phyloP scores from a whole-genome alignment of 2,797 vertebrate genomes.

The Botia kubotai region DNA sequence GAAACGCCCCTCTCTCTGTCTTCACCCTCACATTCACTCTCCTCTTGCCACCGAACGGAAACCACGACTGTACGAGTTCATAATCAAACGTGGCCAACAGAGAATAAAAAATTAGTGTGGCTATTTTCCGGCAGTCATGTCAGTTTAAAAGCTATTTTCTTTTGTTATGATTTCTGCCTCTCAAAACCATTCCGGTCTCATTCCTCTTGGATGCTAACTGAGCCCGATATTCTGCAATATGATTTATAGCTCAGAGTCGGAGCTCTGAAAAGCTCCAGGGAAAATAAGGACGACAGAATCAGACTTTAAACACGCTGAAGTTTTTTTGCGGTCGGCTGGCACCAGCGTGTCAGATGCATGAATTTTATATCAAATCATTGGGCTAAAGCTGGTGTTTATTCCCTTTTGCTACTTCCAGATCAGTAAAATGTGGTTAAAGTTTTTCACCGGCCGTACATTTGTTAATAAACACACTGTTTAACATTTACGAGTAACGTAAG shows the following conservation, averaged over 20 bases:
- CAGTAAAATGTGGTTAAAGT: constrained; percentile 3
- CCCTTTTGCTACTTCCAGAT: constrained; percentile 16
- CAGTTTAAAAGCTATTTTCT: constrained; percentile 28
- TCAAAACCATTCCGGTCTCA: constrained; percentile 37
- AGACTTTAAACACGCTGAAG: constrained; percentile 46
- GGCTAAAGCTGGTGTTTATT: constrained; percentile 10
- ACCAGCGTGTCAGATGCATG: constrained; percentile 12
- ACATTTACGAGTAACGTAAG: neutral
- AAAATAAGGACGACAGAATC: constrained; percentile 50
- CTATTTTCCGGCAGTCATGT: constrained; percentile 9
- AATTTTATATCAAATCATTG: constrained; percentile 13
- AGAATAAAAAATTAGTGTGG: neutral
- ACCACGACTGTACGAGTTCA: constrained; percentile 6
- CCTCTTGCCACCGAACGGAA: neutral
- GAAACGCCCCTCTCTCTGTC: neutral
- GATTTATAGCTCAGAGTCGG: constrained; percentile 36
- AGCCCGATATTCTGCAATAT: constrained; percentile 40
- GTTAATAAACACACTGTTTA: constrained; percentile 30
- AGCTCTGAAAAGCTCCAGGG: constrained; percentile 39
- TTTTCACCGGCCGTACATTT: neutral
- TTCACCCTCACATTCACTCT: neutral
- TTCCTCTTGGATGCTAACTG: constrained; percentile 46
- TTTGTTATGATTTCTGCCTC: constrained; percentile 46
- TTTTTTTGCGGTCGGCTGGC: neutral
- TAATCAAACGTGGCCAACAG: neutral